phyloP scores from a whole-genome alignment of 2,888 invertebrate genomes.

The Phoronis australis region DNA sequence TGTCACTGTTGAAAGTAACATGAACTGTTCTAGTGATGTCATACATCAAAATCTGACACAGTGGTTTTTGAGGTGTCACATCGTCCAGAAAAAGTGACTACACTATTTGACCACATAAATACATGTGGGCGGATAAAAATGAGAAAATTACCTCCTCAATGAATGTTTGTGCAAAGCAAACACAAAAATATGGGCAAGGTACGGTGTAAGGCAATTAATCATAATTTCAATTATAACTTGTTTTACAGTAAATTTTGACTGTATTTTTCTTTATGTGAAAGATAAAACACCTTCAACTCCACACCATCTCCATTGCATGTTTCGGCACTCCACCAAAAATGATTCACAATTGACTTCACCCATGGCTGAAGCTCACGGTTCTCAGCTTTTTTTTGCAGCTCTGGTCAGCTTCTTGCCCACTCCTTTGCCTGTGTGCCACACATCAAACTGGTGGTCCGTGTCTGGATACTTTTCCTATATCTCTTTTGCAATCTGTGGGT shows the following conservation, averaged over 20 bases:
- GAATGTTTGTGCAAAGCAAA: too few species aligned
- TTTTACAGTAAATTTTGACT: background rate
- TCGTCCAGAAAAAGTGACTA: too few species aligned
- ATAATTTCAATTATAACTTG: too few species aligned
- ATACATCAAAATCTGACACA: too few species aligned
- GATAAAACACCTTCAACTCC: background rate
- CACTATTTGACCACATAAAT: too few species aligned
- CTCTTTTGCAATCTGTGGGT: background rate
- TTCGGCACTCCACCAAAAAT: background rate
- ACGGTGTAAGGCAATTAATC: too few species aligned
- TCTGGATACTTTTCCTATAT: background rate
- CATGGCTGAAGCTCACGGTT: background rate
- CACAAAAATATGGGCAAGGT: too few species aligned
- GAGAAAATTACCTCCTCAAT: too few species aligned
- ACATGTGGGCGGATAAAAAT: too few species aligned
- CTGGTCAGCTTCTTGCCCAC: background rate
- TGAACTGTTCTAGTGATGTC: too few species aligned
- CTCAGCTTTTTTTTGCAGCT: background rate
- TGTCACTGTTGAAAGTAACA: too few species aligned
- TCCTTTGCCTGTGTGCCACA: background rate
- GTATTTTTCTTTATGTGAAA: background rate
- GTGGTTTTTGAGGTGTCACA: too few species aligned
- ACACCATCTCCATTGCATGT: background rate
- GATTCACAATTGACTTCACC: background rate
- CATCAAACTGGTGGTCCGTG: background rate